Conservation (phyloP, 2,888 invertebrate species). For the Beris chalybata region DNA sequence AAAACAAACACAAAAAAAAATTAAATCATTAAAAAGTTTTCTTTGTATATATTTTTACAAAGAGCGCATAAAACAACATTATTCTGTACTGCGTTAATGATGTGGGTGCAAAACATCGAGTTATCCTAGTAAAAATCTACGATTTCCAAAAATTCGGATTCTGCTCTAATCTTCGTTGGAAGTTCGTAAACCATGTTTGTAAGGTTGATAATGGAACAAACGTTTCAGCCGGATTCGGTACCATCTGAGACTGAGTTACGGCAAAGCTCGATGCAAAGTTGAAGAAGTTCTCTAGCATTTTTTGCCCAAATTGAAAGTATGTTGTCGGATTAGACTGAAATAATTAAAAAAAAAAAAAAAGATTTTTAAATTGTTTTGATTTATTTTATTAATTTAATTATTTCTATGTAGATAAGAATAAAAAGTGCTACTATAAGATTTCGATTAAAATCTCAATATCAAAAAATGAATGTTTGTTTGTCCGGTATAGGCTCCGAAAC, state of each 20-base stretch:
- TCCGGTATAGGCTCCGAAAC: too few relatives aligned
- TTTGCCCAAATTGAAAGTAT: slow-evolving; percentile 74
- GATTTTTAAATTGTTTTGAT: not conserved
- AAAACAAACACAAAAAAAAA: too few relatives aligned
- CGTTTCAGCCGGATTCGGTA: slow-evolving; percentile 74
- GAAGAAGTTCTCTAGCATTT: slow-evolving; percentile 90
- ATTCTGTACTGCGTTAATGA: too few relatives aligned
- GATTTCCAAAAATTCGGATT: slow-evolving; percentile 94
- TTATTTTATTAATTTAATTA: not conserved
- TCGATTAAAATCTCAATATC: too few relatives aligned
- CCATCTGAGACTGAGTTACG: slow-evolving; percentile 76
- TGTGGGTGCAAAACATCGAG: too few relatives aligned
- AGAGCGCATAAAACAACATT: too few relatives aligned
- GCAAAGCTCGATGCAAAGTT: slow-evolving; percentile 93
- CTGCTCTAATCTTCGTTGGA: slow-evolving; percentile 81
- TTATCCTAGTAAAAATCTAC: slow-evolving; percentile 31
- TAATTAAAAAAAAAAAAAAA: slow-evolving; percentile 18
- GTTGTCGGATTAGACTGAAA: slow-evolving; percentile 55
- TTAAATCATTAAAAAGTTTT: too few relatives aligned
- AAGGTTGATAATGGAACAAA: slow-evolving; percentile 86
- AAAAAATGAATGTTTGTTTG: too few relatives aligned
- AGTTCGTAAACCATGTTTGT: slow-evolving; percentile 93
- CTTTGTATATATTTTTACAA: too few relatives aligned
- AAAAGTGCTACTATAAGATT: too few relatives aligned
- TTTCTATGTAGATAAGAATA: not conserved